Evolutionary conservation across 1,140 invertebrate genomes (phyloP).

Genomic region (Druon quercuslanigerum): DNA sequence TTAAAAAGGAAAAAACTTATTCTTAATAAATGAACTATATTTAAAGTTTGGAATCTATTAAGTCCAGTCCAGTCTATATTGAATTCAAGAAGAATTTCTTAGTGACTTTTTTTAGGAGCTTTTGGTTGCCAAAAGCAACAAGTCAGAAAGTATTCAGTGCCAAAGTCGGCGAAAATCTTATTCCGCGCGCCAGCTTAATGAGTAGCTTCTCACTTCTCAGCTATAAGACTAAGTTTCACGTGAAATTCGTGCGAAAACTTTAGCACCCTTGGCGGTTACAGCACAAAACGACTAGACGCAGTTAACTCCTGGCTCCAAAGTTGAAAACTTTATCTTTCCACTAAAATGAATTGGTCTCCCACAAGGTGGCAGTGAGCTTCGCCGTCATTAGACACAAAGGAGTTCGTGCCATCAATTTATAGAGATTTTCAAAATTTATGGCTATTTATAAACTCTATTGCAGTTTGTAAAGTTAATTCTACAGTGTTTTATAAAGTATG

Average conservation of each 20-base stretch:
- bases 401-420: background rate
- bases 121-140: background rate
- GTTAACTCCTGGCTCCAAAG: slow-evolving; percentile 19
- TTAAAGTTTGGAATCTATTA: no score
- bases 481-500: no score
- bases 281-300: slow-evolving; percentile 27
- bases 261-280: slow-evolving; percentile 30
- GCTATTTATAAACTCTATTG: no score
- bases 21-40: no score
- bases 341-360: slow-evolving; percentile 21
- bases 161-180: slow-evolving; percentile 17
- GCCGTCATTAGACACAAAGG: background rate
- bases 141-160: slow-evolving; percentile 6
- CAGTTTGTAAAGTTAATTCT: no score
- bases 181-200: slow-evolving; percentile 3
- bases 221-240: slow-evolving; percentile 10
- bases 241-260: slow-evolving; percentile 29
- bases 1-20: no score
- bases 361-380: background rate
- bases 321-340: slow-evolving; percentile 30
- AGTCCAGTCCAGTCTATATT: background rate
- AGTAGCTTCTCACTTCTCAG: slow-evolving; percentile 18
- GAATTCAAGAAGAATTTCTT: background rate
- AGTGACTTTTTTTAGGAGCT: background rate
- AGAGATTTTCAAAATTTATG: background rate